These are phyloP conservation scores for Brachionus asplanchnoidis DNA, from an alignment of 1,140 invertebrate species.

Conservation along the genomic window DNA sequence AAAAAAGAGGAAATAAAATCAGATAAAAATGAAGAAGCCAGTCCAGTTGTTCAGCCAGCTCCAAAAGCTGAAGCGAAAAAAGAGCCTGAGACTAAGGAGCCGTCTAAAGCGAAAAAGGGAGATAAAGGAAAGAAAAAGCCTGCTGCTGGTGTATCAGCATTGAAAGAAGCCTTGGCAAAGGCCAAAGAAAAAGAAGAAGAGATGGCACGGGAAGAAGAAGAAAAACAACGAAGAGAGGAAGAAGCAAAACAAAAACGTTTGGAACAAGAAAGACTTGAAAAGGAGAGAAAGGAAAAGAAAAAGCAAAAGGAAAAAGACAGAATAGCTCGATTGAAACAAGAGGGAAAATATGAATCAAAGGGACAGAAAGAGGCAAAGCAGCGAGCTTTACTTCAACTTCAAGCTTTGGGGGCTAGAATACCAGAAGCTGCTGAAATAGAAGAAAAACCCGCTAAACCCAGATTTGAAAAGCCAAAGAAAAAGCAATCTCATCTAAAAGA, in stretches of 20 bases:
- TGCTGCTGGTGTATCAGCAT: slow-evolving; percentile 6
- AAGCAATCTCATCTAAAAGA: neutral
- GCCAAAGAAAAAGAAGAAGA: slow-evolving; percentile 32
- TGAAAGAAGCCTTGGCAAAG: slow-evolving; percentile 36
- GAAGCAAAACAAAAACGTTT: slow-evolving; percentile 46
- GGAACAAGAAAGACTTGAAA: slow-evolving; percentile 60
- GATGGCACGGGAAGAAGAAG: slow-evolving; percentile 70
- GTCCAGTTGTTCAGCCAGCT: neutral
- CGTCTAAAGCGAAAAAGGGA: neutral
- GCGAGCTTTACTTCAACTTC: slow-evolving; percentile 77
- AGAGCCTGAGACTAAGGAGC: neutral
- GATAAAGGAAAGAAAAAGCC: slow-evolving; percentile 40
- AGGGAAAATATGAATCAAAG: slow-evolving; percentile 84
- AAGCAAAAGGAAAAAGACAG: slow-evolving; percentile 91
- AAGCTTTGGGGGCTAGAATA: slow-evolving; percentile 58
- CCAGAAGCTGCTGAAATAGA: slow-evolving; percentile 45
- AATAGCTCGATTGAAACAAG: slow-evolving; percentile 82
- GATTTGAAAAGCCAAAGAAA: slow-evolving; percentile 27
- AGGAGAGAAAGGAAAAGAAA: slow-evolving; percentile 72
- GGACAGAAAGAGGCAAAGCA: slow-evolving; percentile 79
- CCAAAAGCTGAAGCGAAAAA: neutral
- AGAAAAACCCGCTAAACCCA: neutral
- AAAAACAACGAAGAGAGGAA: slow-evolving; percentile 69
- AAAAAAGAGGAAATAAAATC: slow-evolving; percentile 23
- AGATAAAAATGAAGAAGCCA: neutral